A percentile compares a stretch with the other conserved stretches of the same genome.
Conservation (phyloP, 2,113 vertebrate genomes). For the Nycticebus coucang region DNA sequence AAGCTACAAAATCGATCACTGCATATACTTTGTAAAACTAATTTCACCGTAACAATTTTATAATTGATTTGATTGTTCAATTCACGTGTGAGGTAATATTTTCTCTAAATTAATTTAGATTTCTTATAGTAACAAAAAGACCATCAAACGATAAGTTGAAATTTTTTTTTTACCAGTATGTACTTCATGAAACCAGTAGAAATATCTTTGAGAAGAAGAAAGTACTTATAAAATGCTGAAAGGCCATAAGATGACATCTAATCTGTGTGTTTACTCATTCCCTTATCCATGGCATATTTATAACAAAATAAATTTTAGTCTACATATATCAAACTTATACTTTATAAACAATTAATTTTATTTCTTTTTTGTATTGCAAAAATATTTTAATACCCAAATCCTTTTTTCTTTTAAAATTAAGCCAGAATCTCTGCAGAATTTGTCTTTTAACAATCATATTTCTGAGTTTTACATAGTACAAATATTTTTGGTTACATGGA, state of each 20-base stretch:
- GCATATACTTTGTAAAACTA: background rate
- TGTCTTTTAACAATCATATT: no score
- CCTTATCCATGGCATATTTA: background rate
- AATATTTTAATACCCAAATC: no score
- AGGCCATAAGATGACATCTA: background rate
- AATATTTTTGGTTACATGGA: no score
- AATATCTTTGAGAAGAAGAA: conserved; percentile 40
- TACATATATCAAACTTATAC: background rate
- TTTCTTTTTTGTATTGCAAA: background rate
- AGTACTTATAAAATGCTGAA: conserved; percentile 12
- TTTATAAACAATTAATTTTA: background rate
- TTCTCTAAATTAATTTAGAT: conserved; percentile 54
- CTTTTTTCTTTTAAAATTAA: no score
- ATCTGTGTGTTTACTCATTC: background rate
- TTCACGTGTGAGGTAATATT: conserved; percentile 9
- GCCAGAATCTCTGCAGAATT: no score
- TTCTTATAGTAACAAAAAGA: conserved; percentile 50
- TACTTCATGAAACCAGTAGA: conserved; percentile 27
- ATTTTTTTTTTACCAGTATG: conserved; percentile 12
- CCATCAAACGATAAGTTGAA: conserved; percentile 34
- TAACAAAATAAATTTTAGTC: conserved; percentile 29
- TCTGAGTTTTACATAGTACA: no score
- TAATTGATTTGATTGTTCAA: conserved; percentile 50
- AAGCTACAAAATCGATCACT: conserved; percentile 41
- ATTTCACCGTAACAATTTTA: conserved; percentile 56